Evolutionary conservation across 35 echinoderm and acorn worm genomes (phyloP), one percentile per base, ranked within the genome.

Genomic region (Apostichopus californicus): DNA sequence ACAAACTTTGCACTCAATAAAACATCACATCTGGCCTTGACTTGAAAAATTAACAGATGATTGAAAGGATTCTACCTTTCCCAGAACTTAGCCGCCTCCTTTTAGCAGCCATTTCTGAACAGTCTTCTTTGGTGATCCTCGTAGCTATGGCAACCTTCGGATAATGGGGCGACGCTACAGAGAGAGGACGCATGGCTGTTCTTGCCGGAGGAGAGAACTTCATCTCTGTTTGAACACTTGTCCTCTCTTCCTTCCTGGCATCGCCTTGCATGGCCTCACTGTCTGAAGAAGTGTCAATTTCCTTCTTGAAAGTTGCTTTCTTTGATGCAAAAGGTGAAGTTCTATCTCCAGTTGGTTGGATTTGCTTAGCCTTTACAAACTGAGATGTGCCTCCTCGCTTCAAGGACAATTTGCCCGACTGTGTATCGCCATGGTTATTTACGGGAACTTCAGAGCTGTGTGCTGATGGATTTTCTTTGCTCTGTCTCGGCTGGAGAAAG

Each of bases 51-150:
- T n/a, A n/a, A n/a, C n/a, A n/a, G n/a, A n/a, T n/a, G n/a, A n/a
- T n/a, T n/a, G 12, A 61, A 61, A 61, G 3, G 58, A 0, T 61
- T 61, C 58, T 85, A 89, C 86, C 86, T 72, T 12, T 6, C 15
- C 86, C 68, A 26, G 86, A 72, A 54, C 64, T 34, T n/a, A 72
- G 6, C 60, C 86, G 58, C 60, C 86, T 72, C 61, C 86, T 89
- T 28, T 89, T 89, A 66, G 86, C 68, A 52, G 60, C 64, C 61
- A 64, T 64, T 64, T 89, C 86, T 28, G 15, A 18, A 72, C 60
- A 22, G 1, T 89, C 86, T 54, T 89, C 86, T 18, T 66, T 89
- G 24, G 86, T 26, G 22, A 89, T 72, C 52, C 86, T 89, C n/a
- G 86, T 89, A 1, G 60, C 86, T 25, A 89, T 73, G 23, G 60